A percentile compares a stretch with the other conserved stretches of the same genome.
phyloP scores from a whole-genome alignment of 2,113 vertebrate genomes.

The Larimichthys polyactis region DNA sequence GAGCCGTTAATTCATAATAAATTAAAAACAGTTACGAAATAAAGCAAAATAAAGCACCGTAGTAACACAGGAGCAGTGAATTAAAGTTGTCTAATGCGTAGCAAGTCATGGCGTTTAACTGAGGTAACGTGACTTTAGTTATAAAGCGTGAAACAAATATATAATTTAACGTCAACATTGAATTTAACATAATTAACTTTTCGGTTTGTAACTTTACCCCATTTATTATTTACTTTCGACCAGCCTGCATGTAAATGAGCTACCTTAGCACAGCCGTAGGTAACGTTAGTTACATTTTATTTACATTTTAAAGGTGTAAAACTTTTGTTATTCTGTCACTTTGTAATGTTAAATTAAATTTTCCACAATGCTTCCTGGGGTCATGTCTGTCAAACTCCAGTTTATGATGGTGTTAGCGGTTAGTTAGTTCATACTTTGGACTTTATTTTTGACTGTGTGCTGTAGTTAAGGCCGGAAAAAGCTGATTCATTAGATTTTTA shows the following conservation, averaged over 20 bases:
- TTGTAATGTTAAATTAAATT: background rate
- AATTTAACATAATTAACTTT: too few relatives aligned
- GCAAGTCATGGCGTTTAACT: background rate
- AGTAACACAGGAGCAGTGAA: too few relatives aligned
- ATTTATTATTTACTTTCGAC: constrained; percentile 20
- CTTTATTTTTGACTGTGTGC: background rate
- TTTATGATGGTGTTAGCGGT: constrained; percentile 16
- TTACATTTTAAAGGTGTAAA: background rate
- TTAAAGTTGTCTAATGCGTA: background rate
- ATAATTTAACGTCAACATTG: background rate
- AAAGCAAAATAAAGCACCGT: background rate
- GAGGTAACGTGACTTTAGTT: background rate
- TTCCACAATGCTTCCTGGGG: background rate
- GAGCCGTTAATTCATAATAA: background rate
- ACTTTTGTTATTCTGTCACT: too few relatives aligned
- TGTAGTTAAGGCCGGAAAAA: background rate
- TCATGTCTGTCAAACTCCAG: background rate
- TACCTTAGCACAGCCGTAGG: background rate
- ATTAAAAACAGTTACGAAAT: background rate
- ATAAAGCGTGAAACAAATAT: background rate
- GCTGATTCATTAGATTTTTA: background rate
- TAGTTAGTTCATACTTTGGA: constrained; percentile 35
- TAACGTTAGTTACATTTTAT: background rate
- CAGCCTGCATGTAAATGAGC: background rate
- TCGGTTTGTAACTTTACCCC: background rate